Percentiles rank a stretch among this genome's conserved stretches.
Conservation (phyloP, 2,888 invertebrate genomes). For the Brenthis ino region DNA sequence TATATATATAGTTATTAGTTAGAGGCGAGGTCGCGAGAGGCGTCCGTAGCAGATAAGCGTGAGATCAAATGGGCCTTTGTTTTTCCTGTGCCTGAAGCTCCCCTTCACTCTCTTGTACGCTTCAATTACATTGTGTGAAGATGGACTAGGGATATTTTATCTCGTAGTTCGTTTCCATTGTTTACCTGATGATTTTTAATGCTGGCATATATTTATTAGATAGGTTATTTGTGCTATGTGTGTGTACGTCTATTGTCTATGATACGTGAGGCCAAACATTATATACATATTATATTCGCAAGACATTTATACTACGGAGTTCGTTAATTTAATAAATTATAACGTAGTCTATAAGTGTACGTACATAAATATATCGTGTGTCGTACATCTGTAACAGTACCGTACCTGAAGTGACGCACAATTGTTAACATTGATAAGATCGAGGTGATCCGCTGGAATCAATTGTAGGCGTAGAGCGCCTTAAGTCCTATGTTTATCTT, state of each 20-base stretch:
- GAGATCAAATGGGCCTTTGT: slow-evolving; percentile 11
- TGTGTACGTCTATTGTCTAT: too few species aligned
- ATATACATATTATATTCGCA: too few species aligned
- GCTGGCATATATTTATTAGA: too few species aligned
- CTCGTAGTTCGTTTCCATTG: neutral
- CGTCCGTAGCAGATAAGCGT: slow-evolving; percentile 14
- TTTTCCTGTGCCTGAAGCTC: neutral
- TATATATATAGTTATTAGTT: too few species aligned
- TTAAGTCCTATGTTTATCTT: slow-evolving; percentile 24
- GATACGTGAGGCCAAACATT: too few species aligned
- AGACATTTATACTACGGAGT: too few species aligned
- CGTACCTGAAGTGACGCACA: neutral
- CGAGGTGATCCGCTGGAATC: slow-evolving; percentile 1
- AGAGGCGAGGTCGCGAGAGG: neutral
- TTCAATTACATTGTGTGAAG: slow-evolving; percentile 18
- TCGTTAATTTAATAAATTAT: too few species aligned
- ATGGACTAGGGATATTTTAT: slow-evolving; percentile 1
- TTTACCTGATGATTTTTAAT: slow-evolving; percentile 1
- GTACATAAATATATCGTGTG: neutral
- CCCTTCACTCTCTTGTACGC: neutral
- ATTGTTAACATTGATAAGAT: neutral
- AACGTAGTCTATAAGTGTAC: neutral
- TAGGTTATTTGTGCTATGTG: too few species aligned
- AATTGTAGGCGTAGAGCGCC: slow-evolving; percentile 12
- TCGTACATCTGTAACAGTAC: neutral